Evolutionary conservation across 2,888 invertebrate genomes (phyloP).

Genomic region (Oeneis ivallda): DNA sequence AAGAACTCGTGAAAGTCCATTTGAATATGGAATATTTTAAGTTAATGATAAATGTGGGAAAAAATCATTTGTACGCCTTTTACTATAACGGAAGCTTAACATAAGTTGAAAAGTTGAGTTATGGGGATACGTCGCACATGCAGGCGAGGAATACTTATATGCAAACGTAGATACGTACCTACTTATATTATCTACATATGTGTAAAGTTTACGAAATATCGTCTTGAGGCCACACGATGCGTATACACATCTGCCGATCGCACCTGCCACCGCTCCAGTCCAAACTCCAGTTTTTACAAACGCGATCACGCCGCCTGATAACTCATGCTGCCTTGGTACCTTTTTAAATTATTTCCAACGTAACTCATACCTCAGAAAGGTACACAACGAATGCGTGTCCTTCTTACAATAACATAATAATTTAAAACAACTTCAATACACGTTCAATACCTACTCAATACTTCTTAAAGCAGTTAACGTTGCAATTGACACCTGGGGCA

Average conservation of each 20-base stretch:
- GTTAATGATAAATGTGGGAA: conserved; percentile 14
- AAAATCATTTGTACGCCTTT: conserved; percentile 6
- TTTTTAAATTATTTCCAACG: conserved; percentile 46
- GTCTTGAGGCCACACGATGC: conserved; percentile 44
- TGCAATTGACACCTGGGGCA: conserved; percentile 63
- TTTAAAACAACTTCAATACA: conserved; percentile 23
- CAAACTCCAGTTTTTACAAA: conserved; percentile 54
- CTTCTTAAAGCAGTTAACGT: conserved; percentile 53
- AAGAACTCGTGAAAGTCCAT: conserved; percentile 16
- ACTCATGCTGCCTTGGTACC: conserved; percentile 46
- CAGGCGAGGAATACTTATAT: conserved; percentile 14
- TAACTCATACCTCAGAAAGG: conserved; percentile 48
- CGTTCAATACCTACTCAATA: not conserved
- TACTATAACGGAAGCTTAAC: not conserved
- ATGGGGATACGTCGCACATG: conserved; percentile 8
- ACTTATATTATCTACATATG: conserved; percentile 21
- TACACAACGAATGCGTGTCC: conserved; percentile 17
- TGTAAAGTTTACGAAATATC: conserved; percentile 47
- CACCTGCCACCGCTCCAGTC: conserved; percentile 54
- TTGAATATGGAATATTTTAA: conserved; percentile 18
- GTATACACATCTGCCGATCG: conserved; percentile 60
- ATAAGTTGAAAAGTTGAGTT: conserved; percentile 17
- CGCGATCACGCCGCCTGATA: conserved; percentile 47
- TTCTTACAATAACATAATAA: conserved; percentile 25
- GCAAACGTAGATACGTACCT: conserved; percentile 1